Conservation (phyloP, 2,888 invertebrate genomes). For the Drosophila austrosaltans region DNA sequence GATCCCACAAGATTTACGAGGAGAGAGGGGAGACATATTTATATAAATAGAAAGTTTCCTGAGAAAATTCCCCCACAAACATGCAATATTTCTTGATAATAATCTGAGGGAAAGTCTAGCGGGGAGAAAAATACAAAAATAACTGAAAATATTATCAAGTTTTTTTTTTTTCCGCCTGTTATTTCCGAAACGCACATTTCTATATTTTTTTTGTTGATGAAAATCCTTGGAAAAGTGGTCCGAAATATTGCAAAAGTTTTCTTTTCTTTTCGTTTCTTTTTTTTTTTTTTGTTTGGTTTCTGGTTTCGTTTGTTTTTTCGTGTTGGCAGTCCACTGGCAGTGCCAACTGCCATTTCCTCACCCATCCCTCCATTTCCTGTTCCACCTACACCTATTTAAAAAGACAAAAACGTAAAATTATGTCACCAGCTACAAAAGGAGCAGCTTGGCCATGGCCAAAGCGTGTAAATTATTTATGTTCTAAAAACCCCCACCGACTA, state of each 20-base stretch:
- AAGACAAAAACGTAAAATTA: constrained; percentile 52
- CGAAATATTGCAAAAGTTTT: constrained; percentile 10
- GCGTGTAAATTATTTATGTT: constrained; percentile 75
- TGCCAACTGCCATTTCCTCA: not conserved
- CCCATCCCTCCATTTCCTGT: not conserved
- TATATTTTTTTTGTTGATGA: no score
- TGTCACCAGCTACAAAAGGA: constrained; percentile 53
- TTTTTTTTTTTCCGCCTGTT: no score
- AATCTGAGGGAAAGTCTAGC: not conserved
- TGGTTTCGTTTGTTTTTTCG: constrained; percentile 36
- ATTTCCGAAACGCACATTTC: no score
- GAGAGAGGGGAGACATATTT: not conserved
- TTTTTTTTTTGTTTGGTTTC: not conserved
- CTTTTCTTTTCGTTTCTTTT: not conserved
- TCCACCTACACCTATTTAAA: constrained; percentile 27
- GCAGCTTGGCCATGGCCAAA: constrained; percentile 41
- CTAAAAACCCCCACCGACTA: constrained; percentile 23
- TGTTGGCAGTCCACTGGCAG: constrained; percentile 21
- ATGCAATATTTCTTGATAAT: not conserved
- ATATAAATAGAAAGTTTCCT: not conserved
- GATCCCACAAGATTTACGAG: not conserved
- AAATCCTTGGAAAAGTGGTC: constrained; percentile 2
- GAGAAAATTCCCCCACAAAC: not conserved
- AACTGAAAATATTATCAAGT: not conserved
- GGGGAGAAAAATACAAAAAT: not conserved